Percentiles rank a stretch among this genome's conserved stretches.
These are phyloP conservation scores for Gnathonemus longibarbis DNA, from an alignment of 2,113 vertebrate genomes.

Conservation along the genomic window DNA sequence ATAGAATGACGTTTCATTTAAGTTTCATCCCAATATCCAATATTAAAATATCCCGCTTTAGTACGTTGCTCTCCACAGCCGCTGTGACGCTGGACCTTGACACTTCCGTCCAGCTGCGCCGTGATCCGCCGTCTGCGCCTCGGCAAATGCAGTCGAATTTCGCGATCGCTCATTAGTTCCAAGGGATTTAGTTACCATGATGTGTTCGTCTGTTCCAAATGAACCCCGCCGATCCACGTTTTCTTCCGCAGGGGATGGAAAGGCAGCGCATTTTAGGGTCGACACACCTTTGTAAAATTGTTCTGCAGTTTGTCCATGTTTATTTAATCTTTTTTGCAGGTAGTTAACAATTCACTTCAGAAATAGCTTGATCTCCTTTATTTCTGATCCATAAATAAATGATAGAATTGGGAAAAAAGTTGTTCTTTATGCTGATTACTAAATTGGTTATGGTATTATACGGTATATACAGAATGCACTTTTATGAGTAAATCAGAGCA, in stretches of 20 bases:
- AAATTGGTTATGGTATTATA: background rate
- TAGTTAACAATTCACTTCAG: conserved; percentile 8
- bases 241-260: background rate
- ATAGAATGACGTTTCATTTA: background rate
- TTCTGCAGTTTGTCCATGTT: background rate
- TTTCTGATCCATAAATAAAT: conserved; percentile 10
- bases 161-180: background rate
- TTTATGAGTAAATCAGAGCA: conserved; percentile 3
- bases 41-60: background rate
- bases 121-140: background rate
- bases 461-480: conserved; percentile 5
- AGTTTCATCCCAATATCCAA: background rate
- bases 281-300: background rate
- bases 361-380: conserved; percentile 5
- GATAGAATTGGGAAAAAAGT: background rate
- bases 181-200: background rate
- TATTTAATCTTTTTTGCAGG: background rate
- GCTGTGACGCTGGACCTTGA: background rate
- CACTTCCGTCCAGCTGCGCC: background rate
- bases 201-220: background rate
- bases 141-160: background rate
- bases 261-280: background rate
- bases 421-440: background rate
- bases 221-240: background rate
- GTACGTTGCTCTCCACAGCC: background rate